Evolutionary conservation across 2,113 vertebrate species (phyloP).

Genomic region (Scopus umbretta): DNA sequence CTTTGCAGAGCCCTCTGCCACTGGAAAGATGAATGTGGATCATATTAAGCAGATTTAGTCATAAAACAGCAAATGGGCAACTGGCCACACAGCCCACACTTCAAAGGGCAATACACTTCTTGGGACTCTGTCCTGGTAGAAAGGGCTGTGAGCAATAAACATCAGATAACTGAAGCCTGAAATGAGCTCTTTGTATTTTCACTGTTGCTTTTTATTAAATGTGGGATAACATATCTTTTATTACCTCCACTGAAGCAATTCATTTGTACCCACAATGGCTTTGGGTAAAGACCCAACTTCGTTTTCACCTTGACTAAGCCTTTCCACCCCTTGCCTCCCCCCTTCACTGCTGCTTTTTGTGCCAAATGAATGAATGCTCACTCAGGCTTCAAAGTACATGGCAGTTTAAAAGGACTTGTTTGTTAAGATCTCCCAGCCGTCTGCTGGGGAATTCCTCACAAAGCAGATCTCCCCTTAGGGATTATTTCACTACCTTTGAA

Average conservation of each 20-base stretch:
- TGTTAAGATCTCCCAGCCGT: constrained; percentile 26
- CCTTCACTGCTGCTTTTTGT: not conserved
- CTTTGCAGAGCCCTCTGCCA: not conserved
- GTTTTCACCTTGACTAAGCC: constrained; percentile 23
- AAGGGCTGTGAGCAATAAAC: not conserved
- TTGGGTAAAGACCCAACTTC: not conserved
- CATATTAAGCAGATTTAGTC: not conserved
- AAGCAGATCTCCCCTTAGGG: constrained; percentile 11
- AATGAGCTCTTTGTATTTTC: constrained; percentile 20
- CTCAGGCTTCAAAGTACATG: constrained; percentile 30
- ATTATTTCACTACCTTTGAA: constrained; percentile 42
- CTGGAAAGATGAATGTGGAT: not conserved
- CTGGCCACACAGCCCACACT: not conserved
- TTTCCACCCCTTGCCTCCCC: not conserved
- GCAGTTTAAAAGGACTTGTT: constrained; percentile 8
- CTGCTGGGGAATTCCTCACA: constrained; percentile 44
- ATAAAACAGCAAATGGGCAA: not conserved
- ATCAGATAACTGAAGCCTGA: constrained; percentile 12
- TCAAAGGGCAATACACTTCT: not conserved
- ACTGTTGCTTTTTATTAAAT: constrained; percentile 53
- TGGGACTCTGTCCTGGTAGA: not conserved
- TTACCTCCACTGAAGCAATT: constrained; percentile 12
- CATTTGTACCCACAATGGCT: not conserved
- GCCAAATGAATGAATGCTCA: constrained; percentile 41
- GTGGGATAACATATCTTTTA: constrained; percentile 25